phyloP scores from a whole-genome alignment of 2,888 invertebrate genomes.

The Galerucella calmariensis region DNA sequence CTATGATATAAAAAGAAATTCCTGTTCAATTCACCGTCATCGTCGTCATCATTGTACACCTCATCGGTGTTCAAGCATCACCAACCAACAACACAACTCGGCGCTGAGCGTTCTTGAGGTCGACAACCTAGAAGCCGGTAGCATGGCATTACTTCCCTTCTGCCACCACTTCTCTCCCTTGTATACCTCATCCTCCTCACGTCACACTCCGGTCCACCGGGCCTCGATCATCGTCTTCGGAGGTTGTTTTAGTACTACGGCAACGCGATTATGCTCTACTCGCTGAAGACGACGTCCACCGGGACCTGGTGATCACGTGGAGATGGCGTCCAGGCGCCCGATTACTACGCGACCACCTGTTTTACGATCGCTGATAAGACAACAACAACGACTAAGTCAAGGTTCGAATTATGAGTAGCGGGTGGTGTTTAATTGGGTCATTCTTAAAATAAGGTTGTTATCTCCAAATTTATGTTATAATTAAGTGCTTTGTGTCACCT shows the following conservation, averaged over 20 bases:
- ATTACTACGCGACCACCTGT: constrained; percentile 54
- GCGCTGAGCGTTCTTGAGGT: constrained; percentile 51
- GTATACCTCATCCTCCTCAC: constrained; percentile 50
- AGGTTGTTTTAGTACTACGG: constrained; percentile 61
- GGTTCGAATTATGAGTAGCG: constrained; percentile 14
- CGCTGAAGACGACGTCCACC: constrained; percentile 51
- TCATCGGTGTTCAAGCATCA: constrained; percentile 61
- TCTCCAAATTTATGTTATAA: not conserved
- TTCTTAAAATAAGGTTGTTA: constrained; percentile 10
- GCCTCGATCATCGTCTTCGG: constrained; percentile 61
- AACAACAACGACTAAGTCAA: constrained; percentile 40
- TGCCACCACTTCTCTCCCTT: constrained; percentile 50
- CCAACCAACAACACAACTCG: constrained; percentile 17
- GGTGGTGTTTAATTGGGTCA: constrained; percentile 18
- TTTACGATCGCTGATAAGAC: constrained; percentile 37
- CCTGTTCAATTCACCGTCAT: constrained; percentile 11
- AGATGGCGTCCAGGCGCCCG: constrained; percentile 57
- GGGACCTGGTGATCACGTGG: constrained; percentile 55
- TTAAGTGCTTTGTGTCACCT: not conserved
- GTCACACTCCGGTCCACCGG: constrained; percentile 56
- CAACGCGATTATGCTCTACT: constrained; percentile 57
- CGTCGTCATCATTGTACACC: constrained; percentile 43
- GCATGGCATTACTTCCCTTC: constrained; percentile 56
- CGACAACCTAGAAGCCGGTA: constrained; percentile 64
- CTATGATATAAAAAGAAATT: too few relatives aligned